Evolutionary conservation across 1,140 invertebrate species (phyloP).

Genomic region (Myzus persicae): DNA sequence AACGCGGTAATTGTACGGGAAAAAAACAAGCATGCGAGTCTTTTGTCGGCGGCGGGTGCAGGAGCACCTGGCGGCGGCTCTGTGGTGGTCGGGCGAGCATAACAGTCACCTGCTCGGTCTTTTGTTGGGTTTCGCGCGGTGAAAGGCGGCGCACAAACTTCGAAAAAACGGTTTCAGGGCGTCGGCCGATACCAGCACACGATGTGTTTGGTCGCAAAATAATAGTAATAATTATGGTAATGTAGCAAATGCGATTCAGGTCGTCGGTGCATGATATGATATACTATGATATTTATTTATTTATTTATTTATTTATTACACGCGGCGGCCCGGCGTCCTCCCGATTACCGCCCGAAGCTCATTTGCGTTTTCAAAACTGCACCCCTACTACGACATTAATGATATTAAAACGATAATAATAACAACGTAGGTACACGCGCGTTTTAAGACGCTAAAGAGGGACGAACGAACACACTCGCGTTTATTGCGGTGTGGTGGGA

Average conservation of each 20-base stretch:
- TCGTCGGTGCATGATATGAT: not conserved
- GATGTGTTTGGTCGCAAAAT: not conserved
- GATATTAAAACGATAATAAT: not conserved
- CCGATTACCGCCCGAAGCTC: not conserved
- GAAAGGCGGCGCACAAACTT: slow-evolving; percentile 15
- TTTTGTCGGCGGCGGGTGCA: slow-evolving; percentile 18
- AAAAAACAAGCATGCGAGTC: not conserved
- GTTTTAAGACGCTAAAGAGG: not conserved
- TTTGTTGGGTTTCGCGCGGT: slow-evolving; percentile 29
- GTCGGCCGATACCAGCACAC: not conserved
- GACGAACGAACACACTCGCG: not conserved
- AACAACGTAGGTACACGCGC: not conserved
- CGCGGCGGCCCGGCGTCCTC: not conserved
- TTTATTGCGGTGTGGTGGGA: not conserved
- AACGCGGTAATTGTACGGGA: not conserved
- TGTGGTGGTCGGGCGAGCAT: no score
- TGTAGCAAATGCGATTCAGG: slow-evolving; percentile 20
- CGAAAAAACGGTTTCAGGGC: slow-evolving; percentile 42
- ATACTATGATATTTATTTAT: not conserved
- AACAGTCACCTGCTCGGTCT: slow-evolving; percentile 42
- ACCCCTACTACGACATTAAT: slow-evolving; percentile 6
- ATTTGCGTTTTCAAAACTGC: not conserved
- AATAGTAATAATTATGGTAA: slow-evolving; percentile 19
- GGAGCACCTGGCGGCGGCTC: slow-evolving; percentile 26
- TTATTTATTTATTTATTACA: not conserved